phyloP scores from a whole-genome alignment of 2,113 vertebrate species.

The Cryptoleucopteryx plumbea region DNA sequence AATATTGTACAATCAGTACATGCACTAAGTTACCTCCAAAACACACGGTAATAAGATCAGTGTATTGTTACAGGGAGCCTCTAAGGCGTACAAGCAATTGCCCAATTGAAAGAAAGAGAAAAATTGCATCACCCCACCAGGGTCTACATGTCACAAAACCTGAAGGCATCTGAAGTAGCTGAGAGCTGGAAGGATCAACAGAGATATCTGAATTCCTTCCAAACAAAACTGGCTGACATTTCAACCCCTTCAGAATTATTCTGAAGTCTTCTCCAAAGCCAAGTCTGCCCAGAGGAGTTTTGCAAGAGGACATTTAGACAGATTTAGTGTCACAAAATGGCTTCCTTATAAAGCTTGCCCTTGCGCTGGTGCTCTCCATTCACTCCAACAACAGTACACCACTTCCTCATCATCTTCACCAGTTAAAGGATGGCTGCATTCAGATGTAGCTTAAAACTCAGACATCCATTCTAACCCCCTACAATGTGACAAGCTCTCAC shows the following conservation, averaged over 20 bases:
- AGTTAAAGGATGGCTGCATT: neutral
- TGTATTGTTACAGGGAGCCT: neutral
- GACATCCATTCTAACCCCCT: neutral
- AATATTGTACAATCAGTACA: neutral
- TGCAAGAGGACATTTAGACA: neutral
- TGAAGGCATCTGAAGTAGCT: neutral
- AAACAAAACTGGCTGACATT: neutral
- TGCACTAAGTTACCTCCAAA: neutral
- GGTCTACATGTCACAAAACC: neutral
- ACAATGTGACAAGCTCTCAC: neutral
- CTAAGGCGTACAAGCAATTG: neutral
- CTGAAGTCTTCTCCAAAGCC: neutral
- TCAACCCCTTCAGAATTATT: neutral
- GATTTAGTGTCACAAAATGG: neutral
- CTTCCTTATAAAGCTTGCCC: neutral
- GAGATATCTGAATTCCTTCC: neutral
- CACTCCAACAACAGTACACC: neutral
- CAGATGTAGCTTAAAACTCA: neutral
- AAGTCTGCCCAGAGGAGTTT: neutral
- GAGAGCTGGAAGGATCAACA: neutral
- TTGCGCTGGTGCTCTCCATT: neutral
- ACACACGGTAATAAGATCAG: neutral
- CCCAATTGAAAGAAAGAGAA: neutral
- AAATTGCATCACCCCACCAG: neutral
- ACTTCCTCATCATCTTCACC: neutral